A percentile compares a stretch with the other conserved stretches of the same genome.
These are phyloP conservation scores for Oryzias sinensis DNA, from an alignment of 2,797 vertebrate species.

Conservation along the genomic window DNA sequence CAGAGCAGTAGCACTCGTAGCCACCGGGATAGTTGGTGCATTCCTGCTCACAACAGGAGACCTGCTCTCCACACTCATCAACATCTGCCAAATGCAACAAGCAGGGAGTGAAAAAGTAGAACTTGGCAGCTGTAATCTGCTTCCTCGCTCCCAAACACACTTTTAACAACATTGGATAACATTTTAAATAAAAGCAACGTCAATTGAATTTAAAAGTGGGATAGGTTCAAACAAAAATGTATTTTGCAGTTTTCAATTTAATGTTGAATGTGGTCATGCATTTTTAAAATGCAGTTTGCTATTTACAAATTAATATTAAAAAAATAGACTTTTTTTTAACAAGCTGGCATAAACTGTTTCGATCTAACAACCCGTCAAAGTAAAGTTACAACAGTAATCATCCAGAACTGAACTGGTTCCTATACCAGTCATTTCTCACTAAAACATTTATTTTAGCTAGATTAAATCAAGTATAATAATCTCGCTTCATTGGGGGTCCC, in stretches of 20 bases:
- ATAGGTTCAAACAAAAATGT: too few relatives aligned
- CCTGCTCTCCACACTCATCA: slow-evolving; percentile 82
- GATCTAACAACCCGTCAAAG: slow-evolving; percentile 20
- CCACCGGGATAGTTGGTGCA: slow-evolving; percentile 92
- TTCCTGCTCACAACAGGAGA: slow-evolving; percentile 89
- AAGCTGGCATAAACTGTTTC: slow-evolving; percentile 14
- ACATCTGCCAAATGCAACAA: slow-evolving; percentile 77
- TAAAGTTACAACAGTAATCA: slow-evolving; percentile 4
- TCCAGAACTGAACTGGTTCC: neutral
- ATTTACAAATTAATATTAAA: too few relatives aligned
- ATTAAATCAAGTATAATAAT: too few relatives aligned
- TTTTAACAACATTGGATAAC: slow-evolving; percentile 15
- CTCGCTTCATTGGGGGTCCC: too few relatives aligned
- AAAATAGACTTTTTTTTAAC: slow-evolving; percentile 4
- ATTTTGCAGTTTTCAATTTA: too few relatives aligned
- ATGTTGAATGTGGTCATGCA: too few relatives aligned
- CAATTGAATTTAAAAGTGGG: too few relatives aligned
- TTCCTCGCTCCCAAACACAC: neutral
- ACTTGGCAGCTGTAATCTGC: slow-evolving; percentile 3
- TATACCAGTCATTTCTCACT: neutral
- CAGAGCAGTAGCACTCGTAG: slow-evolving; percentile 92
- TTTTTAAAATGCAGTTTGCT: too few relatives aligned
- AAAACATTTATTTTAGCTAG: neutral
- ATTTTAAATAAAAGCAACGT: too few relatives aligned
- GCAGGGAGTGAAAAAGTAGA: slow-evolving; percentile 15